Percentiles rank a stretch among this genome's conserved stretches.
phyloP scores from a whole-genome alignment of 2,888 invertebrate species.

The Mythimna ferrago region DNA sequence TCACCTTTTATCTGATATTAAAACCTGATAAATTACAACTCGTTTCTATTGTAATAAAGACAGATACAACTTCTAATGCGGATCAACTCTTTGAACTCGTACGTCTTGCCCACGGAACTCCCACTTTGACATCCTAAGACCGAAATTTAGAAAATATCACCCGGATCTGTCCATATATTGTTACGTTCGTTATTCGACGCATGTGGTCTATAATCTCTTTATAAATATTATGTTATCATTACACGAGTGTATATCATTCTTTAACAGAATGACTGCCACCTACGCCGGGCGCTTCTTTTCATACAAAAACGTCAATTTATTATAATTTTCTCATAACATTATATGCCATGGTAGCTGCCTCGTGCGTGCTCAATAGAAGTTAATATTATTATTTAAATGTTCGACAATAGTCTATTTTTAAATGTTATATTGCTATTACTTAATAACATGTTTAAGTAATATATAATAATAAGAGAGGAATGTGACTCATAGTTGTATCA shows the following conservation, averaged over 20 bases:
- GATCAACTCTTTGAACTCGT: slow-evolving; percentile 56
- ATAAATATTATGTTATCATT: slow-evolving; percentile 67
- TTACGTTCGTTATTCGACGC: slow-evolving; percentile 62
- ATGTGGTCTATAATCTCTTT: slow-evolving; percentile 73
- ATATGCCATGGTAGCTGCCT: slow-evolving; percentile 61
- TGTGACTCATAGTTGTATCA: slow-evolving; percentile 28
- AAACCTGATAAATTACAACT: slow-evolving; percentile 53
- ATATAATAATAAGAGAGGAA: slow-evolving; percentile 22
- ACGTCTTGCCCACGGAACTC: slow-evolving; percentile 63
- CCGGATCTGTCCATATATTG: slow-evolving; percentile 61
- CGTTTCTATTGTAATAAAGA: slow-evolving; percentile 48
- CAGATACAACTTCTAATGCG: slow-evolving; percentile 43
- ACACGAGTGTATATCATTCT: slow-evolving; percentile 63
- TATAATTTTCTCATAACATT: slow-evolving; percentile 81
- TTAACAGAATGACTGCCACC: slow-evolving; percentile 60
- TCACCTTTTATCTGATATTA: slow-evolving; percentile 52
- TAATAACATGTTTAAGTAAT: slow-evolving; percentile 56
- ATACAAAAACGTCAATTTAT: slow-evolving; percentile 73
- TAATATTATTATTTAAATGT: slow-evolving; percentile 53
- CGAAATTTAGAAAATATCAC: slow-evolving; percentile 60
- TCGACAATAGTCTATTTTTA: slow-evolving; percentile 51
- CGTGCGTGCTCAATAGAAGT: slow-evolving; percentile 61
- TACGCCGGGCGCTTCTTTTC: slow-evolving; percentile 54
- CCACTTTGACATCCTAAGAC: slow-evolving; percentile 54
- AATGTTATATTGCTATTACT: slow-evolving; percentile 60